Percentiles rank a stretch among this genome's conserved stretches.
phyloP scores from a whole-genome alignment of 2,113 vertebrate genomes.

The Chelonoidis abingdonii region DNA sequence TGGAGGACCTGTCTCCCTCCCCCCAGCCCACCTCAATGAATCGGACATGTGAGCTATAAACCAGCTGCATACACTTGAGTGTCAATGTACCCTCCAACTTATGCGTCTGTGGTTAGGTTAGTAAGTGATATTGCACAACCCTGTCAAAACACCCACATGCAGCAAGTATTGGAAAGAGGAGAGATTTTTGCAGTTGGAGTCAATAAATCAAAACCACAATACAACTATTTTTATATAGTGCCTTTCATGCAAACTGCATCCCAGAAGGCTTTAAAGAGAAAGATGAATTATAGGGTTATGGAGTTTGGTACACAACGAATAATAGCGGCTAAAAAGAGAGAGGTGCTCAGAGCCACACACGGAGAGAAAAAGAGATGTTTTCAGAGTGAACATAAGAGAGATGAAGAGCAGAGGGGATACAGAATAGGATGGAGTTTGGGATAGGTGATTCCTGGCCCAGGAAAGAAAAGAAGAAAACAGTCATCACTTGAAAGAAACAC shows the following conservation, averaged over 20 bases:
- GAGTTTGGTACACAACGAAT: neutral
- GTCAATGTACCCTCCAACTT: fast-evolving
- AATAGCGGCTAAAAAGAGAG: neutral
- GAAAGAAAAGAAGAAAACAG: neutral
- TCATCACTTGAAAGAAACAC: neutral
- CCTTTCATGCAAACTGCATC: conserved; percentile 15
- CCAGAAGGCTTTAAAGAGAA: conserved; percentile 22
- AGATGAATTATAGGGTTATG: neutral
- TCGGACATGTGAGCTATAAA: neutral
- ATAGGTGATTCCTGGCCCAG: neutral
- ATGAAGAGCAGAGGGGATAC: neutral
- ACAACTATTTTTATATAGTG: neutral
- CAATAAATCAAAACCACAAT: conserved; percentile 41
- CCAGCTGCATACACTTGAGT: neutral
- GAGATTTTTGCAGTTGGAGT: neutral
- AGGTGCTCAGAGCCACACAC: neutral
- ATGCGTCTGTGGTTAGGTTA: neutral
- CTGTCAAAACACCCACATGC: neutral
- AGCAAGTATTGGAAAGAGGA: neutral
- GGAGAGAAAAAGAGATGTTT: neutral
- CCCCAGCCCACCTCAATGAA: neutral
- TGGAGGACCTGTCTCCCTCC: neutral
- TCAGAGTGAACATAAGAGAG: neutral
- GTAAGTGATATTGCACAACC: neutral
- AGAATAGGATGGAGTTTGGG: neutral